A percentile compares a stretch with the other conserved stretches of the same genome.
Evolutionary conservation across 2,113 vertebrate species (phyloP).

Genomic region (Silurus meridionalis): DNA sequence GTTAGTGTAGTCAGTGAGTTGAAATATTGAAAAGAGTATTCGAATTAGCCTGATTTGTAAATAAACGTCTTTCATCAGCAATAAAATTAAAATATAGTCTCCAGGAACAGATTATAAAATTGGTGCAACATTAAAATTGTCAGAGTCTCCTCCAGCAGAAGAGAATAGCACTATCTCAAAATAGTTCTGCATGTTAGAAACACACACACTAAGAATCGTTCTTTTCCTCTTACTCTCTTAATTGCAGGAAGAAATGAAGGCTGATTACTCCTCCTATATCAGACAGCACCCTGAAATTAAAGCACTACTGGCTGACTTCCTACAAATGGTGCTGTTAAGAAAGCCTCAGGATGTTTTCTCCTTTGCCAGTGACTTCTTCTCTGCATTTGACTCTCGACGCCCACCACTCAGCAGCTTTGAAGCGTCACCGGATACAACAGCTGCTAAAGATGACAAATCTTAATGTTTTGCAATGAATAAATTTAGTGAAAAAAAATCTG

Average conservation of each 20-base stretch:
- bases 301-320: conserved; percentile 81
- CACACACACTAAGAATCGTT: background rate
- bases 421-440: conserved; percentile 28
- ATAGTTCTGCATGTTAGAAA: background rate
- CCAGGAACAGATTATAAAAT: background rate
- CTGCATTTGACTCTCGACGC: conserved; percentile 60
- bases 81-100: background rate
- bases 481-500: background rate
- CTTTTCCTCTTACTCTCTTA: background rate
- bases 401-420: conserved; percentile 30
- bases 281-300: conserved; percentile 82
- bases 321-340: conserved; percentile 85
- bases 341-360: conserved; percentile 79
- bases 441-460: background rate
- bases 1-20: background rate
- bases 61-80: background rate
- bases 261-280: conserved; percentile 75
- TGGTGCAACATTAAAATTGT: background rate
- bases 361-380: conserved; percentile 84
- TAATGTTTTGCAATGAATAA: background rate
- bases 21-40: background rate
- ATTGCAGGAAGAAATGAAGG: conserved; percentile 80
- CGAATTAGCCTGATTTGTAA: background rate
- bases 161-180: background rate
- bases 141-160: background rate